Percentiles rank a stretch among this genome's conserved stretches.
Conservation (phyloP, 2,113 vertebrate species). For the Porphyrio hochstetteri region DNA sequence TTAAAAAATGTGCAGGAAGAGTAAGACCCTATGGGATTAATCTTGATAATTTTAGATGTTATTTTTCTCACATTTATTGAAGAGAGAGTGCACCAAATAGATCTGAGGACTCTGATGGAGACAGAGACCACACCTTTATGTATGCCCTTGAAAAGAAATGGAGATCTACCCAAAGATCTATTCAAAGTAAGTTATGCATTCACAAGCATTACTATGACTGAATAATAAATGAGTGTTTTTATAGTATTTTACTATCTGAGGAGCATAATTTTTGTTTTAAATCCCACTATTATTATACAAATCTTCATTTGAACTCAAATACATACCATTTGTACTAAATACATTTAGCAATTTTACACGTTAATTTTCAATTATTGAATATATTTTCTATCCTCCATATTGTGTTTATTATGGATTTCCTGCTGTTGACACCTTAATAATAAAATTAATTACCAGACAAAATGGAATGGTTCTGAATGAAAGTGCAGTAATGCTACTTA, state of each 20-base stretch:
- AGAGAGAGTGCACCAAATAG: neutral
- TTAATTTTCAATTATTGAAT: neutral
- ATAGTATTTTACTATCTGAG: neutral
- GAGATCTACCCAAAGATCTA: neutral
- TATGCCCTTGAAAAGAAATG: neutral
- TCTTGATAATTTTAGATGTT: neutral
- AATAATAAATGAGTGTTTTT: neutral
- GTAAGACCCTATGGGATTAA: neutral
- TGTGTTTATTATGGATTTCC: neutral
- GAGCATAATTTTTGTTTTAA: neutral
- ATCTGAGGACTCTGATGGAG: neutral
- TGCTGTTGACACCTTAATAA: neutral
- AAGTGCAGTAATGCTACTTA: neutral
- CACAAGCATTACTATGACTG: neutral
- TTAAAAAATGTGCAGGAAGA: neutral
- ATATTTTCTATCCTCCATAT: neutral
- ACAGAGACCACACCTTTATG: neutral
- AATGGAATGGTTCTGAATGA: neutral
- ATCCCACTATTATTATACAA: neutral
- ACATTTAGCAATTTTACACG: neutral
- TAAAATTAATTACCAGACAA: neutral
- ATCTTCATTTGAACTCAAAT: neutral
- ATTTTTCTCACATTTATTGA: neutral
- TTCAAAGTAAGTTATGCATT: neutral
- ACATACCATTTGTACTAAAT: neutral